Conservation (phyloP, 2,797 vertebrate species). For the Schizopygopsis pylzovi region DNA sequence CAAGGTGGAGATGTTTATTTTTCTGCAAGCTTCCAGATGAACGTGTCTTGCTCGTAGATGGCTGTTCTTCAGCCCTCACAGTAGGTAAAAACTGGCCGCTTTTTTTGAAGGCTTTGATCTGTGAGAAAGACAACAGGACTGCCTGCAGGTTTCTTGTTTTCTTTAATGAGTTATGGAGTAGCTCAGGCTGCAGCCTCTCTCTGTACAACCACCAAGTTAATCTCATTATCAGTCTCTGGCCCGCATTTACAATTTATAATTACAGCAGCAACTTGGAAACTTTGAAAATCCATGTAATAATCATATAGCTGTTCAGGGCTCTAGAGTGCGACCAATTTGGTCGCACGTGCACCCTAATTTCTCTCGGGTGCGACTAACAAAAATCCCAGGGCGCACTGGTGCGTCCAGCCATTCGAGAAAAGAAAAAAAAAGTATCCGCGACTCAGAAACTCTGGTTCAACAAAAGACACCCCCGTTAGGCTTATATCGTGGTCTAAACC, state of each 20-base stretch:
- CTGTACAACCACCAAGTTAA: slow-evolving; percentile 35
- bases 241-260: slow-evolving; percentile 38
- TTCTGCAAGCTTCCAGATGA: background rate
- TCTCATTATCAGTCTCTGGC: slow-evolving; percentile 48
- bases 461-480: no score
- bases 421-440: no score
- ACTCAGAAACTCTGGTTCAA: no score
- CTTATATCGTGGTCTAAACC: no score
- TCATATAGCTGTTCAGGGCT: no score
- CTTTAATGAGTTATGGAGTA: slow-evolving; percentile 36
- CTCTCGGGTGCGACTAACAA: no score
- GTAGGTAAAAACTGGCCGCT: background rate
- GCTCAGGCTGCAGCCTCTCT: slow-evolving; percentile 16
- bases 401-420: no score
- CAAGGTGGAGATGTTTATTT: slow-evolving; percentile 4
- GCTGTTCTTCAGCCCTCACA: background rate
- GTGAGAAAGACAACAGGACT: background rate
- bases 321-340: no score
- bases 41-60: slow-evolving; percentile 1
- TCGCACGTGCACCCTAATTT: no score
- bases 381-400: no score
- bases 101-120: slow-evolving; percentile 33
- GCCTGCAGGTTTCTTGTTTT: slow-evolving; percentile 1
- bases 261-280: slow-evolving; percentile 15
- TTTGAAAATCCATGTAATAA: slow-evolving; percentile 43